Evolutionary conservation across 2,888 invertebrate species (phyloP).

Genomic region (Cheilosia variabilis): DNA sequence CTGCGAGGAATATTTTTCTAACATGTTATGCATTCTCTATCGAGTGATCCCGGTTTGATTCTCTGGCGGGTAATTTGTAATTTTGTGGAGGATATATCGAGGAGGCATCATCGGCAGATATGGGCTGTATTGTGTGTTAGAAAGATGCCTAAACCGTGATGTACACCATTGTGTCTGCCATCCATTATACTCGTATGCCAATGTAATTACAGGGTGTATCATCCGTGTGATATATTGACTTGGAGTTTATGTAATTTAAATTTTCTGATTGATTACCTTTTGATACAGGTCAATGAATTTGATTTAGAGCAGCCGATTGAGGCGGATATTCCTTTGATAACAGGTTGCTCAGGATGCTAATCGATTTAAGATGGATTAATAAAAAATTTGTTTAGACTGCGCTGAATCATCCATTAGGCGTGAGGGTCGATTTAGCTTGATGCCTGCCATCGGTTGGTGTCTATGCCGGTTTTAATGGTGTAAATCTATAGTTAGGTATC

Average conservation of each 20-base stretch:
- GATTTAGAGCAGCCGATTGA: slow-evolving; percentile 52
- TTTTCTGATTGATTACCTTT: slow-evolving; percentile 75
- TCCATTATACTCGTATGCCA: slow-evolving; percentile 52
- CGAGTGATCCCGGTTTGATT: slow-evolving; percentile 30
- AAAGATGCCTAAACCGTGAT: slow-evolving; percentile 45
- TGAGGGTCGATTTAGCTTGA: too few relatives aligned
- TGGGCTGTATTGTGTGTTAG: slow-evolving; percentile 42
- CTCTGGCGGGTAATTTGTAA: slow-evolving; percentile 43
- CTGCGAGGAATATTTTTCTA: slow-evolving; percentile 57
- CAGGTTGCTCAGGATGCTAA: slow-evolving; percentile 44
- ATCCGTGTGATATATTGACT: slow-evolving; percentile 73
- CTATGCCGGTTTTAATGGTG: too few relatives aligned
- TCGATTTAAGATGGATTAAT: slow-evolving; percentile 63
- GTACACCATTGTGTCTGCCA: slow-evolving; percentile 51
- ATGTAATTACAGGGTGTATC: slow-evolving; percentile 74
- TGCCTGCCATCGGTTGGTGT: too few relatives aligned
- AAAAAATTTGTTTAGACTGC: not conserved
- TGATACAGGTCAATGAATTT: slow-evolving; percentile 71
- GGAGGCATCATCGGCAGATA: slow-evolving; percentile 54
- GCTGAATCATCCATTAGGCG: too few relatives aligned
- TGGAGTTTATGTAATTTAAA: slow-evolving; percentile 72
- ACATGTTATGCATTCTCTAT: slow-evolving; percentile 54
- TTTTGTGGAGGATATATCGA: slow-evolving; percentile 29
- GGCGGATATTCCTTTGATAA: slow-evolving; percentile 42
- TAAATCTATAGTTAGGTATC: too few relatives aligned